A percentile compares a stretch with the other conserved stretches of the same genome.
Evolutionary conservation across 1,140 invertebrate genomes (phyloP).

Genomic region (Halictus rubicundus): DNA sequence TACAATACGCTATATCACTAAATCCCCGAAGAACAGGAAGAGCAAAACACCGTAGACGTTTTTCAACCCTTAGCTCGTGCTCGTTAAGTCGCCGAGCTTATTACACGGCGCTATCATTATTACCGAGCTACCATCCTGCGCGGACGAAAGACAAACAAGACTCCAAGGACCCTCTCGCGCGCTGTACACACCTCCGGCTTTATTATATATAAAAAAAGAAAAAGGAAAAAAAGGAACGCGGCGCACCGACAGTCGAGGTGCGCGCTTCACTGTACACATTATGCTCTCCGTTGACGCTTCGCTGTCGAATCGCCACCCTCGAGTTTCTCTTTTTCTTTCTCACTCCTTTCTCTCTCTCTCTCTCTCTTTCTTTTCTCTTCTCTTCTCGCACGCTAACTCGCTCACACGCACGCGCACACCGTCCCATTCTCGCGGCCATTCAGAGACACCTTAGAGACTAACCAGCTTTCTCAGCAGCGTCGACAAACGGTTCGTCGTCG

Average conservation of each 20-base stretch:
- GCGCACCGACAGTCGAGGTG: conserved; percentile 6
- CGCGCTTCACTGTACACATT: conserved; percentile 19
- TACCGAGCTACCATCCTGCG: conserved; percentile 8
- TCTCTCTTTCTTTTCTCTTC: not conserved
- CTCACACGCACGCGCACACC: conserved; percentile 4
- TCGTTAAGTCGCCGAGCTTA: conserved; percentile 31
- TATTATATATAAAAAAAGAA: conserved; percentile 72
- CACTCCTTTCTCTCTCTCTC: not conserved
- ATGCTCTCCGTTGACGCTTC: conserved; percentile 22
- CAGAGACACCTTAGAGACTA: conserved; percentile 32
- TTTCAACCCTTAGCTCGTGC: conserved; percentile 27
- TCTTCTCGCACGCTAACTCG: too few relatives aligned
- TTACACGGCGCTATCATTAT: conserved; percentile 31
- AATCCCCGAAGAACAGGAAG: not conserved
- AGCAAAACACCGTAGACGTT: conserved; percentile 8
- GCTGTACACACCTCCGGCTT: conserved; percentile 52
- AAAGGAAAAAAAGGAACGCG: conserved; percentile 33
- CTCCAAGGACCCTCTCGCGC: not conserved
- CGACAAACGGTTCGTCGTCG: conserved; percentile 30
- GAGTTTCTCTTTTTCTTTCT: not conserved
- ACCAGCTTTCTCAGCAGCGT: conserved; percentile 30
- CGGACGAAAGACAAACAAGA: conserved; percentile 32
- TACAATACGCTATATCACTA: conserved; percentile 1
- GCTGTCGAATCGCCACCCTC: conserved; percentile 2
- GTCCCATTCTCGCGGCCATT: conserved; percentile 22